These are phyloP conservation scores for Enteromius radiatus DNA, from an alignment of 2,797 vertebrate species.

Conservation along the genomic window DNA sequence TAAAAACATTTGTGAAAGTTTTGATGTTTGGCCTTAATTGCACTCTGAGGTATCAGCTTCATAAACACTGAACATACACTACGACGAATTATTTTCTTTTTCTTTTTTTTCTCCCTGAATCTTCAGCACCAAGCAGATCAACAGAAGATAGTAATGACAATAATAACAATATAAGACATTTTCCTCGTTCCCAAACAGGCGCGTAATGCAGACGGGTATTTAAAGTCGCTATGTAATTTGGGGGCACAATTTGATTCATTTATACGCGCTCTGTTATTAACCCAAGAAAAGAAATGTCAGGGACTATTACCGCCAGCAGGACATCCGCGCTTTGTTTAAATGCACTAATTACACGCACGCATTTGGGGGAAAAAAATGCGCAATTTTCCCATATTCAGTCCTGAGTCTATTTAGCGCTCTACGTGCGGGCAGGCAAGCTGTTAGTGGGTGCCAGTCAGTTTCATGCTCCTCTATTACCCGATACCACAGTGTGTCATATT, in stretches of 20 bases:
- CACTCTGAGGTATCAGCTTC: neutral
- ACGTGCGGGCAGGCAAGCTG: constrained; percentile 73
- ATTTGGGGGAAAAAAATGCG: constrained; percentile 67
- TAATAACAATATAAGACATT: constrained; percentile 84
- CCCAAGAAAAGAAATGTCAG: constrained; percentile 86
- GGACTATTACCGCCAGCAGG: constrained; percentile 84
- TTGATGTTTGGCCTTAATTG: neutral
- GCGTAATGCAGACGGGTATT: constrained; percentile 83
- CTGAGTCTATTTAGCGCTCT: constrained; percentile 69
- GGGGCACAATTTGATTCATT: constrained; percentile 87
- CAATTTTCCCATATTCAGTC: constrained; percentile 80
- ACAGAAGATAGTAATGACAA: constrained; percentile 76
- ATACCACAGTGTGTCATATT: constrained; percentile 69
- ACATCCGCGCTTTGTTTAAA: constrained; percentile 87
- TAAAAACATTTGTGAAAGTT: constrained; percentile 23
- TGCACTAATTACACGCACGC: constrained; percentile 84
- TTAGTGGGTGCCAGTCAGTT: constrained; percentile 62
- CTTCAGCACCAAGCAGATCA: constrained; percentile 77
- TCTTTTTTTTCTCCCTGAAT: constrained; percentile 65
- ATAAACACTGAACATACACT: constrained; percentile 30
- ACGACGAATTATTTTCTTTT: constrained; percentile 61
- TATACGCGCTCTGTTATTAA: constrained; percentile 87
- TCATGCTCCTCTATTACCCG: constrained; percentile 56
- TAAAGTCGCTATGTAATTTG: constrained; percentile 86
- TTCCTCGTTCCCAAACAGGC: constrained; percentile 79